phyloP scores from a whole-genome alignment of 2,888 invertebrate species.

The Tineola bisselliella region DNA sequence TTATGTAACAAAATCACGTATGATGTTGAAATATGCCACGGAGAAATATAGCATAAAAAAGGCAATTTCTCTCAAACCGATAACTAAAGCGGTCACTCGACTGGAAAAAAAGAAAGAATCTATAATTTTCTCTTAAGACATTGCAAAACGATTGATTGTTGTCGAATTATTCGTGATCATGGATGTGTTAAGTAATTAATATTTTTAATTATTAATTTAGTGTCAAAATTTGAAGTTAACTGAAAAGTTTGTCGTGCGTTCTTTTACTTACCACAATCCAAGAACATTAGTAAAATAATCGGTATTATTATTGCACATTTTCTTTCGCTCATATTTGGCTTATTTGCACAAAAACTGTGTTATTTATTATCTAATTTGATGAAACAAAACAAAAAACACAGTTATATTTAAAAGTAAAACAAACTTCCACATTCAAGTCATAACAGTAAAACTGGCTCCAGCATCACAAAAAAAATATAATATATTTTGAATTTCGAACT shows the following conservation, averaged over 20 bases:
- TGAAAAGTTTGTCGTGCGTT: neutral
- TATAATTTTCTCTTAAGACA: conserved; percentile 10
- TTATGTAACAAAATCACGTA: neutral
- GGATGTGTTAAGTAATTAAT: too few relatives aligned
- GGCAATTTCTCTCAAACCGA: conserved; percentile 8
- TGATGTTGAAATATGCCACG: neutral
- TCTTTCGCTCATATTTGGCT: conserved; percentile 27
- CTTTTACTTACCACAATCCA: conserved; percentile 9
- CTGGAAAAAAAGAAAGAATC: conserved; percentile 12
- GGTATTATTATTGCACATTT: conserved; percentile 27
- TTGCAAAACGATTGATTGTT: conserved; percentile 9
- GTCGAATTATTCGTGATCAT: neutral
- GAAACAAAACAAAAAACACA: neutral
- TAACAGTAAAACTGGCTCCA: neutral
- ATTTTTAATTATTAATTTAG: too few relatives aligned
- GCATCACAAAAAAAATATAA: neutral
- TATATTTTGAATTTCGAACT: conserved; percentile 8
- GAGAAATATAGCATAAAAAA: conserved; percentile 8
- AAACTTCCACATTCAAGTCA: neutral
- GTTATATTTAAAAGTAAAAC: conserved; percentile 4
- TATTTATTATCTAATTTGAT: neutral
- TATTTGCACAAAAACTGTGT: conserved; percentile 5
- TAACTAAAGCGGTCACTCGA: conserved; percentile 3
- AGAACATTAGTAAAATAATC: neutral
- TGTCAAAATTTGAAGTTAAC: too few relatives aligned